phyloP scores from a whole-genome alignment of 1,140 invertebrate genomes.

The Cecropterus lyciades region DNA sequence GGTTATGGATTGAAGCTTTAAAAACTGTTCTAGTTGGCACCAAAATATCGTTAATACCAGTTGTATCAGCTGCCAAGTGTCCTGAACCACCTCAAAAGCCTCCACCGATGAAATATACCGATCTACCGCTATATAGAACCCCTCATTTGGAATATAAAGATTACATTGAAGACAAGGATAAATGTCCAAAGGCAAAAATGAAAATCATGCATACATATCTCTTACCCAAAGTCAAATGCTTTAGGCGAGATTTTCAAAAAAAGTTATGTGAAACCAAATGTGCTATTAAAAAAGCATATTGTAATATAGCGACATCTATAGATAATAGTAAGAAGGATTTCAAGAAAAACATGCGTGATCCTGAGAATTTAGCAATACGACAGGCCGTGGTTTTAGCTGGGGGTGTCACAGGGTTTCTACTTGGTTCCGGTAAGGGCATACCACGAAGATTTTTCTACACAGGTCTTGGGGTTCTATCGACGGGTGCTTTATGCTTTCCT shows the following conservation, averaged over 20 bases:
- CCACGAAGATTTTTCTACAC: slow-evolving; percentile 53
- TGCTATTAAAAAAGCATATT: slow-evolving; percentile 26
- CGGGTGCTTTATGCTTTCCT: slow-evolving; percentile 64
- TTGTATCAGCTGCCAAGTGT: slow-evolving; percentile 48
- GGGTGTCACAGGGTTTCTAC: slow-evolving; percentile 44
- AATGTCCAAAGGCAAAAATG: slow-evolving; percentile 51
- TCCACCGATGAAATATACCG: slow-evolving; percentile 64
- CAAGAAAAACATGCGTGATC: slow-evolving; percentile 50
- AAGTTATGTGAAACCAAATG: slow-evolving; percentile 34
- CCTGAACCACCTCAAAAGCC: slow-evolving; percentile 47
- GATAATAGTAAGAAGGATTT: slow-evolving; percentile 42
- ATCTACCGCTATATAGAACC: slow-evolving; percentile 63
- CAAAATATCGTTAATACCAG: slow-evolving; percentile 49
- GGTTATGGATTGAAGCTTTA: slow-evolving; percentile 57
- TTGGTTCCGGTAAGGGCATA: slow-evolving; percentile 48
- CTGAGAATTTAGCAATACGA: slow-evolving; percentile 46
- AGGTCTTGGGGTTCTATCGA: slow-evolving; percentile 44
- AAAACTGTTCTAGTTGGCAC: slow-evolving; percentile 51
- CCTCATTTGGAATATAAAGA: slow-evolving; percentile 68
- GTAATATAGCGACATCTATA: slow-evolving; percentile 26
- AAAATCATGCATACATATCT: slow-evolving; percentile 54
- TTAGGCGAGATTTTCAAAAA: slow-evolving; percentile 36
- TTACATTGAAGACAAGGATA: slow-evolving; percentile 45
- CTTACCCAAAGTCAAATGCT: slow-evolving; percentile 48
- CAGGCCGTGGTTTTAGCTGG: slow-evolving; percentile 46